phyloP scores from a whole-genome alignment of 1,140 invertebrate genomes.

The Glossosoma conforme region DNA sequence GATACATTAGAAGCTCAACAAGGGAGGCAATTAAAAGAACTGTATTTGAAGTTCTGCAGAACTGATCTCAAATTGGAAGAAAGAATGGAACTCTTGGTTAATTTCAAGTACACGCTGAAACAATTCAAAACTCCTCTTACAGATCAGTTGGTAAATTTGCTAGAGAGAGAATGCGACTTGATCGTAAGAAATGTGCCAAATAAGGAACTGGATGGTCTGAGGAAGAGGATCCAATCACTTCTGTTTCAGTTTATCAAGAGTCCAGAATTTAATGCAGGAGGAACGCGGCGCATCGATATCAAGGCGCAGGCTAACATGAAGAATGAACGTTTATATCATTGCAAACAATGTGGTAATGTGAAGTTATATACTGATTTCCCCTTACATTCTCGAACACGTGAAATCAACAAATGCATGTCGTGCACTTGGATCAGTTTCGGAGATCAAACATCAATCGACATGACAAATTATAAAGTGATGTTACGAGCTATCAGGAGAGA shows the following conservation, averaged over 20 bases:
- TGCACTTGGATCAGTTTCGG: constrained; percentile 51
- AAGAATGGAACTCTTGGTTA: constrained; percentile 53
- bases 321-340: constrained; percentile 47
- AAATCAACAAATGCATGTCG: constrained; percentile 47
- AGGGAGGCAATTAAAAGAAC: constrained; percentile 54
- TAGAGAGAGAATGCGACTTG: constrained; percentile 59
- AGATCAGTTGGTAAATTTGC: constrained; percentile 51
- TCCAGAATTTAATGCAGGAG: constrained; percentile 49
- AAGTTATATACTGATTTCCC: constrained; percentile 50
- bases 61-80: constrained; percentile 46
- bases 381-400: constrained; percentile 39
- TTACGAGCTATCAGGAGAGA: constrained; percentile 55
- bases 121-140: constrained; percentile 51
- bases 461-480: constrained; percentile 58
- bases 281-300: constrained; percentile 48
- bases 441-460: constrained; percentile 50
- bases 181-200: constrained; percentile 47
- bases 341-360: constrained; percentile 50
- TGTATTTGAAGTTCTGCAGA: constrained; percentile 53
- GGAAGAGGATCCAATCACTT: constrained; percentile 52
- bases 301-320: constrained; percentile 48
- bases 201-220: constrained; percentile 50
- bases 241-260: constrained; percentile 51
- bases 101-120: constrained; percentile 51
- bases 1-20: constrained; percentile 61